Base-by-base conservation (phyloP, 1,140 invertebrate genomes). In the Carposina sasakii region DNA sequence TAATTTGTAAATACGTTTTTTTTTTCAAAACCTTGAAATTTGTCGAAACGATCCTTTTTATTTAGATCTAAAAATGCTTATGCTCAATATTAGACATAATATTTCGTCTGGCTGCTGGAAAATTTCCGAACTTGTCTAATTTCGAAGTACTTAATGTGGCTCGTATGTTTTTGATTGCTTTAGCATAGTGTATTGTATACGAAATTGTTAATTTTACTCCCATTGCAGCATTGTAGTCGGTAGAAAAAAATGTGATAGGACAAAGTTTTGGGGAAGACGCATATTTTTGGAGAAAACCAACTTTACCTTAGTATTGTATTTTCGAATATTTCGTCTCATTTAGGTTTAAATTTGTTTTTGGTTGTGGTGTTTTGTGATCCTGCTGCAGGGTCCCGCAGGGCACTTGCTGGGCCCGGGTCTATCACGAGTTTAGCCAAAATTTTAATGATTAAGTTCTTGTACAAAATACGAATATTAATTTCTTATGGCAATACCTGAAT, bases 61-160 rank as follows among this genome's bases (percentile, higher is more conserved):
- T 63, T 76, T 76, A 71, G 75, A 64, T 79, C 65, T 77, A 68
- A 72, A 42, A 74, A 70, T 78, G 78, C 78, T 79, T 82, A 71
- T 82, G 81, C 81, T 84, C 81, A 84, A 84, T 74, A 72, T 70
- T 81, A 82, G 71, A 20, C 60, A 57, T 76, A 78, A 81, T 74
- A 60, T 63, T 44, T 51, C 51, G 48, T 48, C 39, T 53, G 51
- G 54, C 49, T 49, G 52, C 52, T 54, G 40, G 34, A 33, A 48
- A n/a, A n/a, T n/a, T n/a, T n/a, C n/a, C n/a, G n/a, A n/a, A n/a
- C n/a, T n/a, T n/a, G n/a, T n/a, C n/a, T n/a, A n/a, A n/a, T 51
- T 52, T 47, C 54, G 39, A 45, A 22, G 61, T 60, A 57, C 61
- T 64, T 64, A 63, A 43, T 19, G 41, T 42, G 15, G 17, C 21